Evolutionary conservation across 2,113 vertebrate genomes (phyloP).

Genomic region (Eonycteris spelaea): DNA sequence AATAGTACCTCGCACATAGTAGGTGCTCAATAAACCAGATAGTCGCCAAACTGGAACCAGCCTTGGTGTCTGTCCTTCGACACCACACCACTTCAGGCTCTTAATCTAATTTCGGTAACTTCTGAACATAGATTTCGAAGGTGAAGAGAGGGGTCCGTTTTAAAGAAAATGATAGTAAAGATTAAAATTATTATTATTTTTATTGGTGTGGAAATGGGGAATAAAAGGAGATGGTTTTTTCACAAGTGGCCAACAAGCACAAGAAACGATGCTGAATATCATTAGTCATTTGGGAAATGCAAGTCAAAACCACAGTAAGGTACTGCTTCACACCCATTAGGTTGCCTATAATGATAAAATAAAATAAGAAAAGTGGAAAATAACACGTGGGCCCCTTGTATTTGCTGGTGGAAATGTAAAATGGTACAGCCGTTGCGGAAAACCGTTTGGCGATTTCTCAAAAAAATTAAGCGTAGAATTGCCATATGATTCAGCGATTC

Average conservation of each 20-base stretch:
- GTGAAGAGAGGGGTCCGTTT: not conserved
- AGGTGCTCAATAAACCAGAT: not conserved
- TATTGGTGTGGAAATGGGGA: not conserved
- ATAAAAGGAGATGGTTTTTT: not conserved
- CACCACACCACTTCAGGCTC: not conserved
- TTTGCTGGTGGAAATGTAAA: not conserved
- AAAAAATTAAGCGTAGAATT: not conserved
- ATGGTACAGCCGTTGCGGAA: not conserved
- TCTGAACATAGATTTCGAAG: not conserved
- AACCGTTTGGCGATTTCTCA: not conserved
- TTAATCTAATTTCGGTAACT: not conserved
- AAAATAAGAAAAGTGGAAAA: not conserved
- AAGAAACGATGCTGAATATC: not conserved
- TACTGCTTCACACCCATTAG: no score
- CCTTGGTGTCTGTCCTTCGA: not conserved
- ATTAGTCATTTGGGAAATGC: not conserved
- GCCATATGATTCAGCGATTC: no score
- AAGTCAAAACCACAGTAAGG: not conserved
- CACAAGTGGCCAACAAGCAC: not conserved
- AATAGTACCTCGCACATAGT: not conserved
- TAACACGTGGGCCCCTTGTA: rapidly evolving
- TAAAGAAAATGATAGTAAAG: not conserved
- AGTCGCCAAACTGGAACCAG: not conserved
- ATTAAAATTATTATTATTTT: not conserved
- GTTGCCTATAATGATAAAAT: not conserved